Conservation (phyloP, 2,888 invertebrate genomes). For the Lithophane ornitopus region DNA sequence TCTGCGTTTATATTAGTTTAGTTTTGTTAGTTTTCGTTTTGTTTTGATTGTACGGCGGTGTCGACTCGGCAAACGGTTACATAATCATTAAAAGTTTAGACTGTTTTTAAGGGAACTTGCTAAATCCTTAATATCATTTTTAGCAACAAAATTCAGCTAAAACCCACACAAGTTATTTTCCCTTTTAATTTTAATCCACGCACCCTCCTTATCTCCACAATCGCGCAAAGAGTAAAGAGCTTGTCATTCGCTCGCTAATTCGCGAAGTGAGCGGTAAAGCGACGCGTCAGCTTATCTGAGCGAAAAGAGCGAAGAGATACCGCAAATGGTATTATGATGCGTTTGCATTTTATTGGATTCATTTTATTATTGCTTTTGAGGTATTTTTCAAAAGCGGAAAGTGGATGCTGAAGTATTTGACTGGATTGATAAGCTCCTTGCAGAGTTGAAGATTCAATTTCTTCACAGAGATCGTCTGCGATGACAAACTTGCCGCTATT, state of each 20-base stretch:
- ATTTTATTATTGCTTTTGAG: not conserved
- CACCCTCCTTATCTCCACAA: slow-evolving; percentile 19
- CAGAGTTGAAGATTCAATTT: not conserved
- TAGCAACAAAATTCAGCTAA: not conserved
- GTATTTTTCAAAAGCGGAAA: not conserved
- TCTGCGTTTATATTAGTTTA: slow-evolving; percentile 39
- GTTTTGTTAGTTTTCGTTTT: slow-evolving; percentile 39
- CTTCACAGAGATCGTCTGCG: too few species aligned
- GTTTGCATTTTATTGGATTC: slow-evolving; percentile 44
- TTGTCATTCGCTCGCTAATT: slow-evolving; percentile 51
- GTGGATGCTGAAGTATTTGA: not conserved
- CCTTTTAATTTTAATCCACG: slow-evolving; percentile 1
- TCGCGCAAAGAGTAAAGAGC: slow-evolving; percentile 41
- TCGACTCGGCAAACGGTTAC: not conserved
- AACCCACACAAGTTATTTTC: not conserved
- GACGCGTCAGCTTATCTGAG: slow-evolving; percentile 31
- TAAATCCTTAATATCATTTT: not conserved
- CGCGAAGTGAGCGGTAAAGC: slow-evolving; percentile 30
- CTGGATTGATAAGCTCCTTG: not conserved
- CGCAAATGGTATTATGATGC: slow-evolving; percentile 33
- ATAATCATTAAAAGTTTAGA: not conserved
- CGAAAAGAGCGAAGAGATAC: slow-evolving; percentile 25
- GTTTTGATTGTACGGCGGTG: not conserved
- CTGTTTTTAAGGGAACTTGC: not conserved
- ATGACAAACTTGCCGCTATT: not conserved